These are phyloP conservation scores for Rhinoderma darwinii DNA, from an alignment of 2,113 vertebrate genomes.

Conservation along the genomic window DNA sequence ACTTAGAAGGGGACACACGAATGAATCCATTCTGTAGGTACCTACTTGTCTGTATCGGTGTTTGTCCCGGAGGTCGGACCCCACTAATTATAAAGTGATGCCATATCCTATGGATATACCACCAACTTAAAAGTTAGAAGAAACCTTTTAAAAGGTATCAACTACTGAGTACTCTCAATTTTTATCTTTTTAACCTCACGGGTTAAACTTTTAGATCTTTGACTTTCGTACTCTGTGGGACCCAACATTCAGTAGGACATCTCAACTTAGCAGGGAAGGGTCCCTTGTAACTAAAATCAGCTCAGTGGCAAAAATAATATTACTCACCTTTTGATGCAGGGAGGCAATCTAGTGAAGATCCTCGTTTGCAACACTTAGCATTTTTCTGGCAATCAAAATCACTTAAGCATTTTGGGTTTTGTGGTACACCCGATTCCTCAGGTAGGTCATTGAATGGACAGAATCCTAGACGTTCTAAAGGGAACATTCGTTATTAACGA, in stretches of 20 bases:
- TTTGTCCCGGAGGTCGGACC: too few relatives aligned
- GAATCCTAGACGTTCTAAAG: conserved; percentile 30
- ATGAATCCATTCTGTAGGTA: too few relatives aligned
- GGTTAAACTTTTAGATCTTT: neutral
- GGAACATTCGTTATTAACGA: neutral
- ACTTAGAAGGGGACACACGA: too few relatives aligned
- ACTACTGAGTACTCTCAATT: too few relatives aligned
- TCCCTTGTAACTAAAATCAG: neutral
- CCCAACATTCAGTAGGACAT: neutral
- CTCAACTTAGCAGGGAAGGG: neutral
- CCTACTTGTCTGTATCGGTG: too few relatives aligned
- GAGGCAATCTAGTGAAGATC: conserved; percentile 33
- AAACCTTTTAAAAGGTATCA: too few relatives aligned
- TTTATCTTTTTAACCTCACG: neutral
- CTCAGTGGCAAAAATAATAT: neutral
- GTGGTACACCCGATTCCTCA: neutral
- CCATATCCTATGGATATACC: too few relatives aligned
- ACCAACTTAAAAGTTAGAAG: too few relatives aligned
- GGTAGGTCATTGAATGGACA: conserved; percentile 29
- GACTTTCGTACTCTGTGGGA: neutral
- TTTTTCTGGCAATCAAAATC: conserved; percentile 10
- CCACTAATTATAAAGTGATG: too few relatives aligned
- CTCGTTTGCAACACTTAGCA: conserved; percentile 26
- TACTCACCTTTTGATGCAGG: neutral
- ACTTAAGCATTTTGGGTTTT: conserved; percentile 5